Evolutionary conservation across 2,888 invertebrate species (phyloP).

Genomic region (Acanthosepion lycidas): DNA sequence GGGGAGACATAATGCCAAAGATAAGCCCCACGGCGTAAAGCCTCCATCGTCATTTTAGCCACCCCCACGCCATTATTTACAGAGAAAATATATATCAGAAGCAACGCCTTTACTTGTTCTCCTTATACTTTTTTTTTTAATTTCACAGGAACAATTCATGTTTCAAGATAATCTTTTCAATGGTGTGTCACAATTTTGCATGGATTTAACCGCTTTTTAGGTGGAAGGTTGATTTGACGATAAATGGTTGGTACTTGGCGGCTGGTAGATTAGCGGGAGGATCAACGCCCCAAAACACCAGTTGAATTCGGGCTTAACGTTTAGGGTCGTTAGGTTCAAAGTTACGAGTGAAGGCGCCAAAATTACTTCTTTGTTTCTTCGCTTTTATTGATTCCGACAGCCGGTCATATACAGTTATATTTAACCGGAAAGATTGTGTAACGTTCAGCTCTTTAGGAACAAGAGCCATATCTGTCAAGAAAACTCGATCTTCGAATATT

Average conservation of each 20-base stretch:
- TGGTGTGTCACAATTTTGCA: background rate
- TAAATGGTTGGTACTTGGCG: background rate
- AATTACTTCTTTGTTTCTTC: background rate
- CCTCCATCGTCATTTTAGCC: background rate
- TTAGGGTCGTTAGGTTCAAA: background rate
- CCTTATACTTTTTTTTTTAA: background rate
- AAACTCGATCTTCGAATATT: background rate
- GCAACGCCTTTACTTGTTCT: background rate
- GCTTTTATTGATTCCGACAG: background rate
- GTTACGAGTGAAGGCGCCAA: background rate
- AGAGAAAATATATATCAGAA: background rate
- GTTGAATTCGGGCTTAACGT: background rate
- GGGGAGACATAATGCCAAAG: background rate
- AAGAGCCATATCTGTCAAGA: background rate
- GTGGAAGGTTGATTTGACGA: background rate
- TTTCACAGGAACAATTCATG: background rate
- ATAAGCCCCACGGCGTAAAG: background rate
- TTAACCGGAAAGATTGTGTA: background rate
- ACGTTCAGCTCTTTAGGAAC: background rate
- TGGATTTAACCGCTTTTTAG: background rate
- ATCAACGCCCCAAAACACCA: too few species aligned
- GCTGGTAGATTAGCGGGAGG: background rate
- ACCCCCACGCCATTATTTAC: background rate
- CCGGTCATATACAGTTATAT: background rate
- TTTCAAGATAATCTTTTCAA: background rate